A percentile compares a stretch with the other conserved stretches of the same genome.
Evolutionary conservation across 2,888 invertebrate genomes (phyloP).

Genomic region (Drosophila paranaensis): DNA sequence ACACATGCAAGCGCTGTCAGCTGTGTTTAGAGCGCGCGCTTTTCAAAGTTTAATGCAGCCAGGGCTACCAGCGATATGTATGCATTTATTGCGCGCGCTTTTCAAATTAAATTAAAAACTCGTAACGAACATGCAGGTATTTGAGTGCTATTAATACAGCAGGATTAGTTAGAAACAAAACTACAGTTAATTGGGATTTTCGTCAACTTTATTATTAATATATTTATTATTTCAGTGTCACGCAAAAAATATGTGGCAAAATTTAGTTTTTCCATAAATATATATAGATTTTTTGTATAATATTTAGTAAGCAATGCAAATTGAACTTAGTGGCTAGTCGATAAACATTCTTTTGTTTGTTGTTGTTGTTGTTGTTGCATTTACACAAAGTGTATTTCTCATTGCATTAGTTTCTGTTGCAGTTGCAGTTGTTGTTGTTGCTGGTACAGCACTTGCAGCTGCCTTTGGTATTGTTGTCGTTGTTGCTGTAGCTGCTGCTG

Average conservation of each 20-base stretch:
- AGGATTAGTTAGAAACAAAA: conserved; percentile 59
- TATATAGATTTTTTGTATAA: conserved; percentile 40
- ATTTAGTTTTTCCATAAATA: conserved; percentile 46
- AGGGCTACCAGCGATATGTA: not conserved
- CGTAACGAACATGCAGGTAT: conserved; percentile 28
- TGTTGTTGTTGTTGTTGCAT: conserved; percentile 6
- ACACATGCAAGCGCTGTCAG: not conserved
- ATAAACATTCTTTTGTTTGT: conserved; percentile 22
- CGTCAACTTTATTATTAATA: conserved; percentile 65
- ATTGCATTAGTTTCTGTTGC: conserved; percentile 35
- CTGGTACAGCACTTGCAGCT: conserved; percentile 24
- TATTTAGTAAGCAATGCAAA: conserved; percentile 68
- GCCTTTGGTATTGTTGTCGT: conserved; percentile 23
- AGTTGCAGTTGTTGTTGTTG: conserved; percentile 27
- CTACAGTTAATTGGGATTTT: conserved; percentile 62
- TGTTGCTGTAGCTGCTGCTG: conserved; percentile 31
- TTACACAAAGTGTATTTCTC: conserved; percentile 34
- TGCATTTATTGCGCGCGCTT: conserved; percentile 11
- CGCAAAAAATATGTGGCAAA: conserved; percentile 69
- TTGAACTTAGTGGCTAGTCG: conserved; percentile 59
- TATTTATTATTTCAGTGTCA: conserved; percentile 39
- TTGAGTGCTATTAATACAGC: conserved; percentile 33
- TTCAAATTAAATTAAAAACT: conserved; percentile 2
- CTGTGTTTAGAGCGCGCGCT: no score
- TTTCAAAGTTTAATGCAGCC: not conserved